These are phyloP conservation scores for Parambassis ranga DNA, from an alignment of 2,797 vertebrate genomes.

Conservation along the genomic window DNA sequence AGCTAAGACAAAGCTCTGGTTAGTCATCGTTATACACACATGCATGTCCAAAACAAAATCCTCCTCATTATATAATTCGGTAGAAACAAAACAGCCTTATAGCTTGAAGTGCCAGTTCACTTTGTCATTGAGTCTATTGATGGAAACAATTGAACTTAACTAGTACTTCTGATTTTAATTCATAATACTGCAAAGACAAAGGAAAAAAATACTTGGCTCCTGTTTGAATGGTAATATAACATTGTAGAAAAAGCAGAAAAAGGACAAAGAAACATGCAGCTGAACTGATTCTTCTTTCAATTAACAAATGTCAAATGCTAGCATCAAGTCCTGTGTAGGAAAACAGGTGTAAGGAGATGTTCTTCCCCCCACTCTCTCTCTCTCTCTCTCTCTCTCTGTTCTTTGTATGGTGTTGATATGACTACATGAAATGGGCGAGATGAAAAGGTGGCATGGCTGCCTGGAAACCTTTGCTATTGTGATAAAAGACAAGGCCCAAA, in stretches of 20 bases:
- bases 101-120: conserved; percentile 5
- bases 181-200: conserved; percentile 11
- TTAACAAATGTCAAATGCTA: conserved; percentile 68
- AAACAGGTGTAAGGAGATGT: conserved; percentile 31
- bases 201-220: neutral
- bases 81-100: neutral
- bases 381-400: conserved; percentile 10
- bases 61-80: neutral
- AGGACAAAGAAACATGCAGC: conserved; percentile 32
- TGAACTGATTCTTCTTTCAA: conserved; percentile 54
- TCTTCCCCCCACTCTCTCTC: neutral
- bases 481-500: conserved; percentile 72
- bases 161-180: neutral
- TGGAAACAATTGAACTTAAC: neutral
- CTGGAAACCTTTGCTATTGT: conserved; percentile 73
- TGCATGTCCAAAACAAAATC: neutral
- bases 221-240: conserved; percentile 9
- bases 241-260: conserved; percentile 22
- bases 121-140: neutral
- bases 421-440: conserved; percentile 68
- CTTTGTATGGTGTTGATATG: conserved; percentile 65
- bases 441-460: conserved; percentile 66
- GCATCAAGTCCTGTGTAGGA: conserved; percentile 42
- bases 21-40: too few relatives aligned
- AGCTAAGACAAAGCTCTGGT: too few relatives aligned